Percentiles rank a stretch among this genome's conserved stretches.
Evolutionary conservation across 2,888 invertebrate species (phyloP).

Genomic region (Margaritifera margaritifera): DNA sequence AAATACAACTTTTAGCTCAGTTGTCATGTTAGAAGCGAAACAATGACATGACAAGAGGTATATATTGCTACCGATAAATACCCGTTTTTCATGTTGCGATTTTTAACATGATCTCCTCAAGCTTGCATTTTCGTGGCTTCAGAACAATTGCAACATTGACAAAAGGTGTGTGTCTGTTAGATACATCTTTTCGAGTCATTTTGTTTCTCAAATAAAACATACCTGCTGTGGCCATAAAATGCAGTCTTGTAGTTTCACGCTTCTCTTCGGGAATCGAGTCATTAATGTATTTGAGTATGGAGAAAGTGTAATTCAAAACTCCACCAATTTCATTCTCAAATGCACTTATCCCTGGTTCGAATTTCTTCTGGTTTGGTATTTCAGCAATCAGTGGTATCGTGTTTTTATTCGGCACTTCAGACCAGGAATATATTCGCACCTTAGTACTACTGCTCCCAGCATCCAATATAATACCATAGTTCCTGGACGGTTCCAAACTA

Average conservation of each 20-base stretch:
- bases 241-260: conserved; percentile 71
- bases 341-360: conserved; percentile 46
- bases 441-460: conserved; percentile 76
- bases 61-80: too few species aligned
- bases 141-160: too few species aligned
- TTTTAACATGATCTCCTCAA: too few species aligned
- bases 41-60: too few species aligned
- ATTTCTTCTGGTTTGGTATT: conserved; percentile 41
- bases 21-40: too few species aligned
- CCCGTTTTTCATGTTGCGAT: too few species aligned
- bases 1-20: too few species aligned
- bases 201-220: conserved; percentile 8
- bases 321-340: conserved; percentile 30
- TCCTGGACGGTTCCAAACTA: too few species aligned
- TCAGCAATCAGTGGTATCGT: conserved; percentile 39
- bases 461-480: conserved; percentile 74
- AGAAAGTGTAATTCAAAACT: conserved; percentile 58
- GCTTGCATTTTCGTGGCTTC: too few species aligned
- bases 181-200: too few species aligned
- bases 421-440: conserved; percentile 73
- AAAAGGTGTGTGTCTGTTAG: too few species aligned
- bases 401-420: conserved; percentile 16
- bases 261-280: conserved; percentile 64
- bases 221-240: conserved; percentile 75
- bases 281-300: conserved; percentile 68